Conservation (phyloP, 2,113 vertebrate genomes). For the Phrynosoma blainvillii region DNA sequence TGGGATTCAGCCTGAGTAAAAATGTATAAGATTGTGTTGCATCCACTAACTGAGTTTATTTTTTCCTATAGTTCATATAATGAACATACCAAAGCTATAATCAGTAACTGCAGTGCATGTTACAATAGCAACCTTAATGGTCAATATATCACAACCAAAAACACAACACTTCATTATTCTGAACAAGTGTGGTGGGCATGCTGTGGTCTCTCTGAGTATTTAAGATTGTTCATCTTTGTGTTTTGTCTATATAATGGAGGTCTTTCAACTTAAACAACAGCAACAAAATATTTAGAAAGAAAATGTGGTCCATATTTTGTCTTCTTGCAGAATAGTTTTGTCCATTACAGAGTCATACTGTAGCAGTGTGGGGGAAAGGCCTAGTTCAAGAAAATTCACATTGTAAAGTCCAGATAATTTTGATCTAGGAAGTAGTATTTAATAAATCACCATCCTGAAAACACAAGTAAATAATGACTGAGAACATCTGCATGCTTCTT, state of each 20-base stretch:
- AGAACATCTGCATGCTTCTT: constrained; percentile 13
- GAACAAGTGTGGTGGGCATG: neutral
- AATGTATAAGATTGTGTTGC: neutral
- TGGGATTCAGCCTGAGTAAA: neutral
- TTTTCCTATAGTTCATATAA: neutral
- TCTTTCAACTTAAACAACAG: constrained; percentile 59
- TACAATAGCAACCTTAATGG: constrained; percentile 19
- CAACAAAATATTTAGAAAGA: constrained; percentile 64
- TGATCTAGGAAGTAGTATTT: constrained; percentile 48
- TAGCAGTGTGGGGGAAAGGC: constrained; percentile 13
- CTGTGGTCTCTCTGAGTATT: constrained; percentile 17
- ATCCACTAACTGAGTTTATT: neutral
- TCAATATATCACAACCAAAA: neutral
- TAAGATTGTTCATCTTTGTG: constrained; percentile 41
- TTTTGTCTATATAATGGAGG: constrained; percentile 49
- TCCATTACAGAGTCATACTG: constrained; percentile 13
- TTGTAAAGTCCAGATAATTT: constrained; percentile 45
- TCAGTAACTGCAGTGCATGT: constrained; percentile 25
- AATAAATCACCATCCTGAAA: constrained; percentile 41
- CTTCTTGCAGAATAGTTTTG: constrained; percentile 53
- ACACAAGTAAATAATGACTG: neutral
- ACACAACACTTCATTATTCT: neutral
- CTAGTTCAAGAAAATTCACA: constrained; percentile 57
- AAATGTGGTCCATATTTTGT: constrained; percentile 47
- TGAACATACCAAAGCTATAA: neutral